These are phyloP conservation scores for Chrysomela aeneicollis DNA, from an alignment of 2,888 invertebrate species.

Conservation along the genomic window DNA sequence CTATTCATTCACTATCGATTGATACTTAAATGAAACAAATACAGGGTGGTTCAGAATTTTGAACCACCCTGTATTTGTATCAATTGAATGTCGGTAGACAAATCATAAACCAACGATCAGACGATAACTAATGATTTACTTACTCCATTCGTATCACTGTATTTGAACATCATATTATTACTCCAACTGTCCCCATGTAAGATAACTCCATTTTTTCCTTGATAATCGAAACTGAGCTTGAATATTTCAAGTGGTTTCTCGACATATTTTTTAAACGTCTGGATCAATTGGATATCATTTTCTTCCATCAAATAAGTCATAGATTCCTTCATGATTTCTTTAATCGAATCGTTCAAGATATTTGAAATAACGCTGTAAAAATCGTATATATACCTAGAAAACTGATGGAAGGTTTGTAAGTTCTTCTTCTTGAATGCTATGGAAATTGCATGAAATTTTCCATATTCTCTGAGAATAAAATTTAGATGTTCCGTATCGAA, in stretches of 20 bases:
- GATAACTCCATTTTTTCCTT: neutral
- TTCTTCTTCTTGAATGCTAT: slow-evolving; percentile 38
- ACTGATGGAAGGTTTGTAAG: slow-evolving; percentile 28
- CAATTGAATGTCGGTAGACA: too few relatives aligned
- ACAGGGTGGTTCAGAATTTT: too few relatives aligned
- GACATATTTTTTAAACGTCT: neutral
- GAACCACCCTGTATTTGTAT: too few relatives aligned
- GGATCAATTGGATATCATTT: neutral
- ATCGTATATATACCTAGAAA: neutral
- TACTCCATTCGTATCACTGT: neutral
- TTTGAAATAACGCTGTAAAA: slow-evolving; percentile 7
- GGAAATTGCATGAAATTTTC: slow-evolving; percentile 43
- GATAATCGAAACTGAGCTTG: neutral
- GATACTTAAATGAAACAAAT: too few relatives aligned
- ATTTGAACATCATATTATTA: neutral
- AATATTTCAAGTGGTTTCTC: neutral
- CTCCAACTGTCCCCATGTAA: neutral
- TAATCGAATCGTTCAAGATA: slow-evolving; percentile 1
- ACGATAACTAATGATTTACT: too few relatives aligned
- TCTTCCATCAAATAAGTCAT: neutral
- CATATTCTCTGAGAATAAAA: slow-evolving; percentile 43
- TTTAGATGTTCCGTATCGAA: slow-evolving; percentile 41
- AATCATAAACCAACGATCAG: too few relatives aligned
- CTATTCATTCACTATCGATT: too few relatives aligned
- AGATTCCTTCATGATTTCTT: neutral